Evolutionary conservation across 2,888 invertebrate species (phyloP).

Genomic region (Andrena dorsata): DNA sequence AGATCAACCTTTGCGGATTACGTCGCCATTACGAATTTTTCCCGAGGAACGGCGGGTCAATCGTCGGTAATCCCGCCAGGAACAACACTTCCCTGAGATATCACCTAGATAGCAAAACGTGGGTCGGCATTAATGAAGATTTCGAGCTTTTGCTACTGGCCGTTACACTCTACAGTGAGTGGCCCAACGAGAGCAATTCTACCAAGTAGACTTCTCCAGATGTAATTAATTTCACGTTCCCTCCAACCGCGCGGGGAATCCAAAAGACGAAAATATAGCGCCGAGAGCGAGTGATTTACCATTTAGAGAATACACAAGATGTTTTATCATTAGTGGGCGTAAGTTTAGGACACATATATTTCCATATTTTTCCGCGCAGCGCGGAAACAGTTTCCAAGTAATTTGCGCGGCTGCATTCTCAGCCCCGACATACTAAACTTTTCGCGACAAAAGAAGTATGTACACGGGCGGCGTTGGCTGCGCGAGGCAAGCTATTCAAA

Average conservation of each 20-base stretch:
- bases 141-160: background rate
- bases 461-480: too few relatives aligned
- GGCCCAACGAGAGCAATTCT: background rate
- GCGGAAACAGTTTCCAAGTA: conserved; percentile 19
- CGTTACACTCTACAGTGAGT: background rate
- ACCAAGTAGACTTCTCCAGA: background rate
- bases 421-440: background rate
- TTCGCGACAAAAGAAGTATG: background rate
- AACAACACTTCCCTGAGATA: conserved; percentile 10
- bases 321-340: too few relatives aligned
- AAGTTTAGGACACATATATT: background rate
- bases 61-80: conserved; percentile 17
- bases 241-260: background rate
- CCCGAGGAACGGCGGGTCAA: conserved; percentile 2
- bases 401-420: background rate
- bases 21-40: conserved; percentile 42
- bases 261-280: too few relatives aligned
- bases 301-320: too few relatives aligned
- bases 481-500: background rate
- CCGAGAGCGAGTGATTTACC: too few relatives aligned
- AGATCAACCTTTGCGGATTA: conserved; percentile 66
- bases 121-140: background rate
- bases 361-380: background rate
- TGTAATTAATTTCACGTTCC: background rate
- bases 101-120: background rate